A percentile compares a stretch with the other conserved stretches of the same genome.
Conservation (phyloP, 2,113 vertebrate genomes). For the Myotis davidii region DNA sequence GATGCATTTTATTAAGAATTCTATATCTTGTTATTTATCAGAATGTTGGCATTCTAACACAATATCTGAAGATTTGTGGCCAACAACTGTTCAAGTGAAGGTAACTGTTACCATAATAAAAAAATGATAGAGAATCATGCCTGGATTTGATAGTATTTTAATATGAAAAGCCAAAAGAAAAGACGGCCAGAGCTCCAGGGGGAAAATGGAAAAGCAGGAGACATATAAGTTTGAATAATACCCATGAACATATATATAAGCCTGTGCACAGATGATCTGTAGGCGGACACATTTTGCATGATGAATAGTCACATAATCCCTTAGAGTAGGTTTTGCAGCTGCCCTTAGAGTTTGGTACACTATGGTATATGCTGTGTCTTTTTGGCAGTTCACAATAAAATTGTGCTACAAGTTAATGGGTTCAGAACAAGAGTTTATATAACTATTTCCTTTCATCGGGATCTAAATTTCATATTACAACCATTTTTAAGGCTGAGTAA, state of each 20-base stretch:
- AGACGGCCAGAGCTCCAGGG: not conserved
- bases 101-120: constrained; percentile 61
- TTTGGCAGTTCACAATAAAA: not conserved
- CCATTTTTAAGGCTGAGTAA: not conserved
- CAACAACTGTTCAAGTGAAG: constrained; percentile 50
- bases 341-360: not conserved
- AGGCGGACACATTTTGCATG: constrained; percentile 21
- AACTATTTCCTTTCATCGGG: not conserved
- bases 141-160: constrained; percentile 58
- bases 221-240: constrained; percentile 51
- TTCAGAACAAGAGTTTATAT: not conserved
- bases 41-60: not conserved
- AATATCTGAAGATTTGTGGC: constrained; percentile 58
- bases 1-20: constrained; percentile 36
- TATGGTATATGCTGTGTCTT: not conserved
- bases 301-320: constrained; percentile 10
- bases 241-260: not conserved
- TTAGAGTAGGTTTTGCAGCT: not conserved
- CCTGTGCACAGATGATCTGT: not conserved
- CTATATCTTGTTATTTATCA: constrained; percentile 37
- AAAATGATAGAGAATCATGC: constrained; percentile 41
- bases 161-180: constrained; percentile 39
- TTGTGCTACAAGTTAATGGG: not conserved
- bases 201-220: not conserved
- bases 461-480: not conserved